Conservation (phyloP, 53 echinoderm and acorn worm genomes). For the Hippasteria phrygiana region DNA sequence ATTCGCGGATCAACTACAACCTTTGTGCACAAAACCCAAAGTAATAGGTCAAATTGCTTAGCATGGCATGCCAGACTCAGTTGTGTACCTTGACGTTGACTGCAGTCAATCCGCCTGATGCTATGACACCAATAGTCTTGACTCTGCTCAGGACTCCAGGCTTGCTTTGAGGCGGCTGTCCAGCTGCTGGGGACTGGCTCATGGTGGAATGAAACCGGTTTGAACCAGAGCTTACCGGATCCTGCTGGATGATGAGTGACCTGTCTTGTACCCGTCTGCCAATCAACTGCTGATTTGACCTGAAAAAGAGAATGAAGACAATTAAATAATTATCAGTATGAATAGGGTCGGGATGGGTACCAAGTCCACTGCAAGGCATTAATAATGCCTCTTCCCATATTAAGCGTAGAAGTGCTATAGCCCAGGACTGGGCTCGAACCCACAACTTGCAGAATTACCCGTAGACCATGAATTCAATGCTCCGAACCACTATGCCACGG, state of each 20-base stretch:
- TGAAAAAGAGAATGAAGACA: not conserved
- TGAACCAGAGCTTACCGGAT: not conserved
- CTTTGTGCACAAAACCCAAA: no score
- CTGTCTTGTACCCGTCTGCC: not conserved
- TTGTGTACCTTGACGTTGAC: constrained; percentile 49
- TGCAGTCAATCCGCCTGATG: constrained; percentile 76
- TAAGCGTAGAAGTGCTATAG: no score
- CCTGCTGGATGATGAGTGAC: not conserved
- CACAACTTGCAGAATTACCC: no score
- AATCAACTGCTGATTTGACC: not conserved
- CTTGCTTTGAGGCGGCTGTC: not conserved
- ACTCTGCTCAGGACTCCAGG: constrained; percentile 52
- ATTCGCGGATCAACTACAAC: no score
- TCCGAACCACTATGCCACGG: no score
- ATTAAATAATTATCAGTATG: no score
- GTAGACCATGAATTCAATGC: no score
- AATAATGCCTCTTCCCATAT: no score
- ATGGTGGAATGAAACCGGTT: not conserved
- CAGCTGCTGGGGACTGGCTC: not conserved
- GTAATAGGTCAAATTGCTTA: no score
- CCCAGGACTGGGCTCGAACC: no score
- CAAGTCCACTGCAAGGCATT: no score
- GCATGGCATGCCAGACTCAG: not conserved
- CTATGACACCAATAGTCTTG: constrained; percentile 70
- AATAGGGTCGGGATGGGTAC: no score